These are phyloP conservation scores for Leptestheria dahalacensis DNA, from an alignment of 1,140 invertebrate species.

Conservation along the genomic window DNA sequence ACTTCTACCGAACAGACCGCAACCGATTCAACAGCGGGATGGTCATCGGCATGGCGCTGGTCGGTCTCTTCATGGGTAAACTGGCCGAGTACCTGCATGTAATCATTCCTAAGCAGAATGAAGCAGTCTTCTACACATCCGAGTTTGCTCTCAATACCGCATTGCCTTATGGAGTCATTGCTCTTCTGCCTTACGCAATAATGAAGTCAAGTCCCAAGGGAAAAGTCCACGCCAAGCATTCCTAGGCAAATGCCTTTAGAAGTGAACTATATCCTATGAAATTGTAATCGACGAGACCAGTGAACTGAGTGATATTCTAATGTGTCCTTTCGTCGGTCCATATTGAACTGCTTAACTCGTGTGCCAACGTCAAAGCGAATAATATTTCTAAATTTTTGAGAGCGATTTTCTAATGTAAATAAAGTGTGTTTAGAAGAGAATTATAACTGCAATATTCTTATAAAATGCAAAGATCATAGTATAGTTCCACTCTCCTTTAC, in stretches of 20 bases:
- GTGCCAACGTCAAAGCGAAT: too few species aligned
- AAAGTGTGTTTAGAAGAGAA: too few species aligned
- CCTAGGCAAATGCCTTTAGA: not conserved
- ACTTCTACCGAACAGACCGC: slow-evolving; percentile 7
- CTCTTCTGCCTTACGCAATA: slow-evolving; percentile 21
- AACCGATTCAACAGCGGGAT: slow-evolving; percentile 17
- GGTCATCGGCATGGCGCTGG: slow-evolving; percentile 14
- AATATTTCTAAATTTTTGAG: too few species aligned
- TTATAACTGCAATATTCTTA: too few species aligned
- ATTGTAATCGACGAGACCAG: too few species aligned
- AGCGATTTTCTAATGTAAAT: too few species aligned
- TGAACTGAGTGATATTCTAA: too few species aligned
- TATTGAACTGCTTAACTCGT: too few species aligned
- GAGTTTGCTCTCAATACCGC: slow-evolving; percentile 20
- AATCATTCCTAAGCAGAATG: slow-evolving; percentile 18
- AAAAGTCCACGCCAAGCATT: not conserved
- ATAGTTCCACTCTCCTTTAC: too few species aligned
- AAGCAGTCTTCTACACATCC: slow-evolving; percentile 19
- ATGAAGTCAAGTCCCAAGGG: not conserved
- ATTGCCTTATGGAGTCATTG: slow-evolving; percentile 21
- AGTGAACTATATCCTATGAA: not conserved
- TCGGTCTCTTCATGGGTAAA: slow-evolving; percentile 20
- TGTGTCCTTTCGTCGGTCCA: too few species aligned
- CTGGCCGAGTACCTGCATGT: slow-evolving; percentile 19
- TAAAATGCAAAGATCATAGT: too few species aligned